Evolutionary conservation across 2,888 invertebrate genomes (phyloP).

Genomic region (Chrysodeixis includens): DNA sequence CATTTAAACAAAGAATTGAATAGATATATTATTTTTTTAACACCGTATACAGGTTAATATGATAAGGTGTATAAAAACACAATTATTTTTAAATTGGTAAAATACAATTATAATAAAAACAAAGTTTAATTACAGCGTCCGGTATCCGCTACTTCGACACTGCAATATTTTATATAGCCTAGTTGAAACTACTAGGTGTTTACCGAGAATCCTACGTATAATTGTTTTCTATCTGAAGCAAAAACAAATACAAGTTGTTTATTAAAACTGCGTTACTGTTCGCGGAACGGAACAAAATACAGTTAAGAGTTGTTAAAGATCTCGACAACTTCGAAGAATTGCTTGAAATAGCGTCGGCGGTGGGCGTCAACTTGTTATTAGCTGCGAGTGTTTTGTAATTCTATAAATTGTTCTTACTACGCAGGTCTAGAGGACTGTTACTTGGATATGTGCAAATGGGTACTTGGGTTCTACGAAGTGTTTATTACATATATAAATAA

Average conservation of each 20-base stretch:
- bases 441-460: too few relatives aligned
- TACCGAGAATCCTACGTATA: background rate
- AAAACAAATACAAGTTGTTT: background rate
- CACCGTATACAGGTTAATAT: too few relatives aligned
- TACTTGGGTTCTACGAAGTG: background rate
- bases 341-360: constrained; percentile 1
- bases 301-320: constrained; percentile 3
- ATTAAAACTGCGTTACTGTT: constrained; percentile 6
- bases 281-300: background rate
- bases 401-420: background rate
- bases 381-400: background rate
- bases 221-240: background rate
- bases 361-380: background rate
- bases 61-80: too few relatives aligned
- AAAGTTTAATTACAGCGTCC: too few relatives aligned
- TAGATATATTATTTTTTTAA: too few relatives aligned
- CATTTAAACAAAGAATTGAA: too few relatives aligned
- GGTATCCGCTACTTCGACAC: too few relatives aligned
- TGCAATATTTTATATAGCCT: background rate
- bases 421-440: background rate
- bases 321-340: constrained; percentile 1
- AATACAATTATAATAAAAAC: too few relatives aligned
- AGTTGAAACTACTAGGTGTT: background rate
- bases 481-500: background rate
- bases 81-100: too few relatives aligned